Percentiles rank a stretch among this genome's conserved stretches.
These are phyloP conservation scores for Odontophorus gujanensis DNA, from an alignment of 2,113 vertebrate species.

Conservation along the genomic window DNA sequence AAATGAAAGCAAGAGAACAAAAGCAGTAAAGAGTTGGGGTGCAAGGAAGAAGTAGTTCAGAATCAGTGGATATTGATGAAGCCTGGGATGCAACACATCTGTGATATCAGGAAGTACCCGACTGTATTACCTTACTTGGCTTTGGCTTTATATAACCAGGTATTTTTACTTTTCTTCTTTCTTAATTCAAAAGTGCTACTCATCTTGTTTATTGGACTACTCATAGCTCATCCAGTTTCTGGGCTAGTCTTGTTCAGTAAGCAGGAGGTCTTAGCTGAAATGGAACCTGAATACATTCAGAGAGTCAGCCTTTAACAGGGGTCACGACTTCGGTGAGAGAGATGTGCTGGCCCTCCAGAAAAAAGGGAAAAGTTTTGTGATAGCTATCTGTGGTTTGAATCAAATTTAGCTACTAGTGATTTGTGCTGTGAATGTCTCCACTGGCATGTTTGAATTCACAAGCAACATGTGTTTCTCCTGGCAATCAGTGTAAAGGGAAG, in stretches of 20 bases:
- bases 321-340: background rate
- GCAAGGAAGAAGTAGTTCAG: background rate
- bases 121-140: background rate
- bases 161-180: background rate
- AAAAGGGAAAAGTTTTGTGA: background rate
- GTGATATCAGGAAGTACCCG: background rate
- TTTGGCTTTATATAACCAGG: background rate
- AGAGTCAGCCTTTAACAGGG: background rate
- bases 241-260: background rate
- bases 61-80: constrained; percentile 23
- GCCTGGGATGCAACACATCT: background rate
- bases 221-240: background rate
- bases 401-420: background rate
- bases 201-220: background rate
- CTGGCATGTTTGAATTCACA: constrained; percentile 11
- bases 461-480: background rate
- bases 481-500: background rate
- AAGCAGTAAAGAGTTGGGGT: constrained; percentile 37
- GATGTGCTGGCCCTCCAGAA: background rate
- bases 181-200: background rate
- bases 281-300: background rate
- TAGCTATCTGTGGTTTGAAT: background rate
- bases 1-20: constrained; percentile 68
- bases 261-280: background rate
- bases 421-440: background rate